phyloP scores from a whole-genome alignment of 2,888 invertebrate species.

The Lordiphosa andalusiaca region DNA sequence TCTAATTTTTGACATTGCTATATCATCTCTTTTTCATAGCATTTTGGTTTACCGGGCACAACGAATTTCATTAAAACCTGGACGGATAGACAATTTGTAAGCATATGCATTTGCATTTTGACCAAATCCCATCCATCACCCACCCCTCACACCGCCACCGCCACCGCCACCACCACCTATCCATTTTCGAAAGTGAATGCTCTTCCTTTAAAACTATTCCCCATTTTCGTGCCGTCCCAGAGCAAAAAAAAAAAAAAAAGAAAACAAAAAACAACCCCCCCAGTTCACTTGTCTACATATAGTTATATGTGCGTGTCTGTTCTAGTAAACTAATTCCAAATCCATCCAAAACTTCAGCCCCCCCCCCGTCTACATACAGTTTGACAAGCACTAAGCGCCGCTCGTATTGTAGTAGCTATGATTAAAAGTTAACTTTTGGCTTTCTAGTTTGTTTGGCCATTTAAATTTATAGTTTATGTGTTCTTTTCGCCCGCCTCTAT shows the following conservation, averaged over 20 bases:
- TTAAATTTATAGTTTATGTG: conserved; percentile 29
- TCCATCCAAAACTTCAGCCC: conserved; percentile 11
- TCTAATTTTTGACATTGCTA: conserved; percentile 35
- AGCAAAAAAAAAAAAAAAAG: conserved; percentile 10
- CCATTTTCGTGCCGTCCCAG: conserved; percentile 11
- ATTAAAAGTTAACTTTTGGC: conserved; percentile 44
- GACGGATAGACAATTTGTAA: conserved; percentile 77
- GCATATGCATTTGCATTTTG: conserved; percentile 53
- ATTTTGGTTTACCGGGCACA: conserved; percentile 76
- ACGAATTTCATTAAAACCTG: conserved; percentile 76
- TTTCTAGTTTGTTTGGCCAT: conserved; percentile 31
- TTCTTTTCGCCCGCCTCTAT: conserved; percentile 19
- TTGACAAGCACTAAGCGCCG: conserved; percentile 37
- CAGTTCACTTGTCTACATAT: conserved; percentile 9
- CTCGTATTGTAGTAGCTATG: conserved; percentile 17
- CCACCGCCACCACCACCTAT: not conserved
- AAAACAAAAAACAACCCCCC: too few species aligned
- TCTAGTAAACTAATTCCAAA: conserved; percentile 10
- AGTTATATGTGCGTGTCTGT: conserved; percentile 13
- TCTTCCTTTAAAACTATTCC: not conserved
- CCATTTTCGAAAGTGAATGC: conserved; percentile 2
- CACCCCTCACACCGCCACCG: conserved; percentile 1
- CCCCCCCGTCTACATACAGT: conserved; percentile 30
- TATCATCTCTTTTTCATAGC: conserved; percentile 74
- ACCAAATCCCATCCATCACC: conserved; percentile 21